Evolutionary conservation across 2,888 invertebrate genomes (phyloP), one percentile per base, ranked within the genome.

Genomic region (Euzophera pinguis): DNA sequence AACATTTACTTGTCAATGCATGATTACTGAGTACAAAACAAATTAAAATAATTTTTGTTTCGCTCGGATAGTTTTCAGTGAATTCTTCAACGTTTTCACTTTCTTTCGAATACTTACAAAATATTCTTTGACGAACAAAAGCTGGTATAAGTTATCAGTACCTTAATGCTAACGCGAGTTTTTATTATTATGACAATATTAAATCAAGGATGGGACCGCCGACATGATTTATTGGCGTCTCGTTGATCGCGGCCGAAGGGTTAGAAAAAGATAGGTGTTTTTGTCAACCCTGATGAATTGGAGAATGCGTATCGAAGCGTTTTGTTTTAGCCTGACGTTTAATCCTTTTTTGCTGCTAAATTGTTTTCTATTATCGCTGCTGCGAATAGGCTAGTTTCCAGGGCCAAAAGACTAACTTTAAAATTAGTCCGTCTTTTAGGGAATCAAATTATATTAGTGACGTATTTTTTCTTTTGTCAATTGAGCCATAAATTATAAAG

Each of bases 121-220:
- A 9, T 54, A 54, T 8, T 43, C 59, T 22, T 49, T 53, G 52
- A 43, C 67, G 63, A 67, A 62, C 54, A 50, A 50, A 43, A 53
- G 54, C 58, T 57, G 57, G 50, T 68, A 60, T 62, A 57, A 60
- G 69, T 27, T 35, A 52, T 50, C 48, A 56, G 58, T 61, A 69
- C 75, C 74, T 76, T 81, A 81, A 78, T 81, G 38, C 38, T 48
- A 49, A 38, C 48, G 77, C 65, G 71, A 60, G 79, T 84, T 85
- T 84, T 84, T 83, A 78, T 82, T 78, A 77, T 79, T 75, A 81
- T 79, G 84, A 85, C 79, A 85, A 84, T 81, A 85, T 84, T 85
- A 85, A 84, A 84, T 82, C 81, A 79, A 74, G 77, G 76, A 81
- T 79, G 76, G 78, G 69, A 1, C 63, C 68, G 67, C 68, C 59